Evolutionary conservation across 2,113 vertebrate species (phyloP).

Genomic region (Ptilonorhynchus violaceus): DNA sequence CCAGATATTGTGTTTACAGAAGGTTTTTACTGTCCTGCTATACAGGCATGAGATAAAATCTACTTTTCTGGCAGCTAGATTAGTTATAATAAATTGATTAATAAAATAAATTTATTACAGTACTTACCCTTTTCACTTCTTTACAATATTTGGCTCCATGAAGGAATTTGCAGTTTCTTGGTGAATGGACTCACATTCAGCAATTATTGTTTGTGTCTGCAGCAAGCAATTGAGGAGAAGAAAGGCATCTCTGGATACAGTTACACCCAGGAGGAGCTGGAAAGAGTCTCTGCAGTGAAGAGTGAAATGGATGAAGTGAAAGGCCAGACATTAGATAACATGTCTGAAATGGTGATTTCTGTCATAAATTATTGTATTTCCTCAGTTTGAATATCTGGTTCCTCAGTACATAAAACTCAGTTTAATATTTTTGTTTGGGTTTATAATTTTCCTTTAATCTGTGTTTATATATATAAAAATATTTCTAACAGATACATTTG

Average conservation of each 20-base stretch:
- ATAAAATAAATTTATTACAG: not conserved
- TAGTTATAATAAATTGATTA: not conserved
- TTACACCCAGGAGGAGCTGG: conserved; percentile 91
- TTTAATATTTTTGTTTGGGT: not conserved
- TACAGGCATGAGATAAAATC: not conserved
- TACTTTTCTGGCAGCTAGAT: not conserved
- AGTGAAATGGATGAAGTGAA: conserved; percentile 95
- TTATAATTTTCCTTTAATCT: not conserved
- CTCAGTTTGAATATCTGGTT: not conserved
- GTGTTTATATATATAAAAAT: not conserved
- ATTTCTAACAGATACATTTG: not conserved
- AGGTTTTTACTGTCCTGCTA: not conserved
- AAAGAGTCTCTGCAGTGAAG: conserved; percentile 91
- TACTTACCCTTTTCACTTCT: not conserved
- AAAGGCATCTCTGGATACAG: conserved; percentile 93
- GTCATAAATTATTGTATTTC: not conserved
- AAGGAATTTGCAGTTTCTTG: not conserved
- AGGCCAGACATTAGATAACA: conserved; percentile 88
- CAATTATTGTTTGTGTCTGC: conserved; percentile 37
- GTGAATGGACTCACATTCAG: not conserved
- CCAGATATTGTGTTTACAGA: not conserved
- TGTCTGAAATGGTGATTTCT: conserved; percentile 92
- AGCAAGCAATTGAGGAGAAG: conserved; percentile 90
- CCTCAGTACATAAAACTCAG: not conserved
- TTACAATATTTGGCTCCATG: not conserved